A percentile compares a stretch with the other conserved stretches of the same genome.
Evolutionary conservation across 2,888 invertebrate genomes (phyloP).

Genomic region (Cerceris rybyensis): DNA sequence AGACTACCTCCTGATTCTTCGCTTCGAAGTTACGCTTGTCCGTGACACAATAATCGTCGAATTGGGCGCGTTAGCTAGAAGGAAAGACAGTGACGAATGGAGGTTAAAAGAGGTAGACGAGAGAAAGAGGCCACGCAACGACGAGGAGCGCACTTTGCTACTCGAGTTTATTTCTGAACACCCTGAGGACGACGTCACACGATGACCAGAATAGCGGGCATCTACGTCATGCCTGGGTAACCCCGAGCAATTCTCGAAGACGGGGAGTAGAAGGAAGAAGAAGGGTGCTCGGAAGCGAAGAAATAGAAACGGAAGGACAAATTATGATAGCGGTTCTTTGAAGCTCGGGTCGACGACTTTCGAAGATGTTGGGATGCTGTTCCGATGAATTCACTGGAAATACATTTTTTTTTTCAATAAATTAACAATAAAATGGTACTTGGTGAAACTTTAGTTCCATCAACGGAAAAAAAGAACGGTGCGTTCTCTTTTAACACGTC

Average conservation of each 20-base stretch:
- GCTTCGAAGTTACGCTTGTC: conserved; percentile 42
- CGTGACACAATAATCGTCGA: conserved; percentile 63
- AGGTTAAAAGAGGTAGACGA: conserved; percentile 48
- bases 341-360: too few species aligned
- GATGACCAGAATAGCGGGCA: conserved; percentile 61
- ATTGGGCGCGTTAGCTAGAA: conserved; percentile 36
- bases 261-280: conserved; percentile 25
- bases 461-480: too few species aligned
- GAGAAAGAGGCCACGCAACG: conserved; percentile 41
- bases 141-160: conserved; percentile 52
- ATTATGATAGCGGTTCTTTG: neutral
- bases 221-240: conserved; percentile 66
- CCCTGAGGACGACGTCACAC: conserved; percentile 62
- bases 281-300: neutral
- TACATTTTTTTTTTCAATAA: too few species aligned
- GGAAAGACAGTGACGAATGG: conserved; percentile 57
- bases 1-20: conserved; percentile 31
- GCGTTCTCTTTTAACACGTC: too few species aligned
- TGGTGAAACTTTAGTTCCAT: too few species aligned
- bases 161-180: conserved; percentile 63
- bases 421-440: too few species aligned
- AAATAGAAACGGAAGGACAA: conserved; percentile 12
- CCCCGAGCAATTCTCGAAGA: conserved; percentile 55
- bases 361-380: too few species aligned
- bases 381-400: too few species aligned